These are phyloP conservation scores for Dromius quadrimaculatus DNA, from an alignment of 2,888 invertebrate genomes.

Conservation along the genomic window DNA sequence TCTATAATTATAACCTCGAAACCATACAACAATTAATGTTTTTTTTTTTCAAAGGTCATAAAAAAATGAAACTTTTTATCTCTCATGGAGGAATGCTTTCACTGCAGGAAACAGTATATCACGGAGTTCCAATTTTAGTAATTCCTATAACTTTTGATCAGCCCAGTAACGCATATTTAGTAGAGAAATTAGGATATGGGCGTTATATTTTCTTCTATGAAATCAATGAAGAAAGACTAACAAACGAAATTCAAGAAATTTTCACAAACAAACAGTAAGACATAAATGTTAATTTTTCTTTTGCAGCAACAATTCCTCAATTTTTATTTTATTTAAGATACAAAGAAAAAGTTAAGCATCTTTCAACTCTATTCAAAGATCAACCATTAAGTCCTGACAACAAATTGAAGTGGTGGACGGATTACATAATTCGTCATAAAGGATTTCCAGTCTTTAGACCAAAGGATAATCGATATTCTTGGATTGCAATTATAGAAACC, in stretches of 20 bases:
- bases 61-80: slow-evolving; percentile 35
- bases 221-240: slow-evolving; percentile 18
- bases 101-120: slow-evolving; percentile 36
- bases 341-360: slow-evolving; percentile 4
- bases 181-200: slow-evolving; percentile 20
- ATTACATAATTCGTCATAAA: slow-evolving; percentile 30
- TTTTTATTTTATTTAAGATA: slow-evolving; percentile 43
- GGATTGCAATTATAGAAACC: slow-evolving; percentile 16
- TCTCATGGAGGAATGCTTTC: slow-evolving; percentile 44
- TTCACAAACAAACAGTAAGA: slow-evolving; percentile 32
- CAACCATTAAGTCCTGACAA: slow-evolving; percentile 7
- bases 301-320: not conserved
- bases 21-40: not conserved
- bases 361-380: slow-evolving; percentile 38
- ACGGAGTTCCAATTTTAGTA: slow-evolving; percentile 34
- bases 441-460: slow-evolving; percentile 10
- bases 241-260: slow-evolving; percentile 30
- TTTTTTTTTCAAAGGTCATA: slow-evolving; percentile 25
- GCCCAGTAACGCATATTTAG: slow-evolving; percentile 10
- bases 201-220: not conserved
- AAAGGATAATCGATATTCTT: slow-evolving; percentile 16
- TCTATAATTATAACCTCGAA: not conserved
- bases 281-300: too few relatives aligned
- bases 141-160: slow-evolving; percentile 38
- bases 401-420: slow-evolving; percentile 11